Percentiles rank a stretch among this genome's conserved stretches.
Evolutionary conservation across 1,140 invertebrate genomes (phyloP).

Genomic region (Papilio glaucus): DNA sequence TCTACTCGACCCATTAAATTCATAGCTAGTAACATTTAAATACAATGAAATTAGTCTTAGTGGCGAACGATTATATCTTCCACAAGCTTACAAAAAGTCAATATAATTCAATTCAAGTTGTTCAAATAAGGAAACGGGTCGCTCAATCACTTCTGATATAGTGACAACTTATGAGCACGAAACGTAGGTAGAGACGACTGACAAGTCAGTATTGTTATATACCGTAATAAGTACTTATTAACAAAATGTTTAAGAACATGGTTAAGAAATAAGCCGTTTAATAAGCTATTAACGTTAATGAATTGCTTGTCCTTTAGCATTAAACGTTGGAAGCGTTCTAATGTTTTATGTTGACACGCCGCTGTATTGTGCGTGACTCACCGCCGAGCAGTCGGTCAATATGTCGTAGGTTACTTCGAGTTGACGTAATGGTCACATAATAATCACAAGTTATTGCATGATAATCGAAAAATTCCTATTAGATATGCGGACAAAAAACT

Average conservation of each 20-base stretch:
- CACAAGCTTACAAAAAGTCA: too few species aligned
- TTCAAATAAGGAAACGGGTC: too few species aligned
- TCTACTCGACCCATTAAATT: too few species aligned
- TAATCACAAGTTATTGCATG: neutral
- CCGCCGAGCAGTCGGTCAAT: neutral
- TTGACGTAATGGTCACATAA: slow-evolving; percentile 6
- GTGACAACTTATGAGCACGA: neutral
- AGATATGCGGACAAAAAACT: neutral
- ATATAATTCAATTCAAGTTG: too few species aligned
- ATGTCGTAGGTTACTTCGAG: neutral
- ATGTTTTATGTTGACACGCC: neutral
- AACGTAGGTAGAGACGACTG: neutral
- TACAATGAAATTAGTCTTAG: too few species aligned
- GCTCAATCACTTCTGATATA: neutral
- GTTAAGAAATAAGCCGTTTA: neutral
- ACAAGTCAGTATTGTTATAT: too few species aligned
- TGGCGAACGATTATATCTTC: too few species aligned
- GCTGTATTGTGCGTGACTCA: neutral
- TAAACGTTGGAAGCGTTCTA: neutral
- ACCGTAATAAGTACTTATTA: neutral
- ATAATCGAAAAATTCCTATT: neutral
- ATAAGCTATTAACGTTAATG: neutral
- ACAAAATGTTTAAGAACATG: neutral
- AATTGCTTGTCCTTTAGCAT: slow-evolving; percentile 3
- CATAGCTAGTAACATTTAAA: too few species aligned